phyloP scores from a whole-genome alignment of 2,113 vertebrate species.

The Lontra canadensis region DNA sequence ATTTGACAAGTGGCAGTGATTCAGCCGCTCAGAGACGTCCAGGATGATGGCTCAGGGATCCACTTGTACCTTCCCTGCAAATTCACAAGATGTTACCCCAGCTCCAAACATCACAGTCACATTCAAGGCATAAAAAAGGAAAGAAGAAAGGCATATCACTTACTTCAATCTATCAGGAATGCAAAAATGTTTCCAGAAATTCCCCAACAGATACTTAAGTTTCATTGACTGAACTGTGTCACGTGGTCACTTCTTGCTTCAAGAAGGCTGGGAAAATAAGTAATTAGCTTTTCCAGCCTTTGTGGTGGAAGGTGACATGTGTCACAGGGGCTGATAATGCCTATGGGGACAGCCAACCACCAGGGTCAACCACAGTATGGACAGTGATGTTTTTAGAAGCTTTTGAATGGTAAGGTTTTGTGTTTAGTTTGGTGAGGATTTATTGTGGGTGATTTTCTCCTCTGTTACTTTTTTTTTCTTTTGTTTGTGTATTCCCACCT shows the following conservation, averaged over 20 bases:
- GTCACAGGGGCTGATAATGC: background rate
- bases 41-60: background rate
- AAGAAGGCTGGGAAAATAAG: background rate
- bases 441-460: background rate
- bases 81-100: background rate
- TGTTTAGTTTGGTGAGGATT: background rate
- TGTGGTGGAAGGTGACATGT: background rate
- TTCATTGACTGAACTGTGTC: background rate
- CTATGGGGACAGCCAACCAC: background rate
- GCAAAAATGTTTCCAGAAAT: conserved; percentile 1
- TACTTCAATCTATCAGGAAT: background rate
- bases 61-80: background rate
- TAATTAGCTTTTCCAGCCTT: background rate
- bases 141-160: background rate
- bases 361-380: background rate
- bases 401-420: background rate
- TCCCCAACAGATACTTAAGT: background rate
- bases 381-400: background rate
- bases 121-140: background rate
- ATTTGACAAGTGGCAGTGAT: background rate
- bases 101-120: background rate
- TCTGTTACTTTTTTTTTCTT: background rate
- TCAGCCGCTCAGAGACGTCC: background rate
- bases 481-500: background rate
- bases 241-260: background rate